These are phyloP conservation scores for Peromyscus leucopus DNA, from an alignment of 2,113 vertebrate genomes.

Conservation along the genomic window DNA sequence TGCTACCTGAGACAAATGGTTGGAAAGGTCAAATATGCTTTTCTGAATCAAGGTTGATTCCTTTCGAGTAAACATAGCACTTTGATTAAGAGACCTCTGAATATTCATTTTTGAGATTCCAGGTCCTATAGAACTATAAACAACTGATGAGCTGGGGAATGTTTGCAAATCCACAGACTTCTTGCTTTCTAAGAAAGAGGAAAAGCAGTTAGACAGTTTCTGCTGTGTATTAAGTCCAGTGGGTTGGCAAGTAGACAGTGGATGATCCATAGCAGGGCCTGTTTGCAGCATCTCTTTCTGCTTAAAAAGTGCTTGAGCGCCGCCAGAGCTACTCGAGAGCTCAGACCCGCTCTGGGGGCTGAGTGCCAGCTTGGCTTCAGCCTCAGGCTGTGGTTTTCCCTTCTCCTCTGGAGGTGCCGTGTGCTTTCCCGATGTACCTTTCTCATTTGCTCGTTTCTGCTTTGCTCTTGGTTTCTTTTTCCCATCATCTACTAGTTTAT, in stretches of 20 bases:
- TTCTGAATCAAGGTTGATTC: constrained; percentile 87
- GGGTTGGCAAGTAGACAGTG: constrained; percentile 87
- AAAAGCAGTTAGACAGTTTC: constrained; percentile 84
- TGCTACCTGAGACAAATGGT: constrained; percentile 86
- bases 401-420: constrained; percentile 87
- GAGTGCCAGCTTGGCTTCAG: constrained; percentile 82
- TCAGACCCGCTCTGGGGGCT: constrained; percentile 84
- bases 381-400: constrained; percentile 71
- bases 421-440: constrained; percentile 85
- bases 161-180: constrained; percentile 83
- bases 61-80: constrained; percentile 87
- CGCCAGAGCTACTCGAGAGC: constrained; percentile 78
- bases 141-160: constrained; percentile 78
- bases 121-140: constrained; percentile 77
- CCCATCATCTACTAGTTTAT: constrained; percentile 83
- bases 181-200: constrained; percentile 86
- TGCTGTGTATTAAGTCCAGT: constrained; percentile 81
- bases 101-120: constrained; percentile 87
- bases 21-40: constrained; percentile 86
- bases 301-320: constrained; percentile 85
- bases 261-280: constrained; percentile 84
- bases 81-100: constrained; percentile 85
- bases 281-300: constrained; percentile 83
- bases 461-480: constrained; percentile 87
- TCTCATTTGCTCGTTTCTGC: constrained; percentile 83